Evolutionary conservation across 2,797 vertebrate species (phyloP), one percentile per base, ranked within the genome.

Genomic region (Coendou prehensilis): DNA sequence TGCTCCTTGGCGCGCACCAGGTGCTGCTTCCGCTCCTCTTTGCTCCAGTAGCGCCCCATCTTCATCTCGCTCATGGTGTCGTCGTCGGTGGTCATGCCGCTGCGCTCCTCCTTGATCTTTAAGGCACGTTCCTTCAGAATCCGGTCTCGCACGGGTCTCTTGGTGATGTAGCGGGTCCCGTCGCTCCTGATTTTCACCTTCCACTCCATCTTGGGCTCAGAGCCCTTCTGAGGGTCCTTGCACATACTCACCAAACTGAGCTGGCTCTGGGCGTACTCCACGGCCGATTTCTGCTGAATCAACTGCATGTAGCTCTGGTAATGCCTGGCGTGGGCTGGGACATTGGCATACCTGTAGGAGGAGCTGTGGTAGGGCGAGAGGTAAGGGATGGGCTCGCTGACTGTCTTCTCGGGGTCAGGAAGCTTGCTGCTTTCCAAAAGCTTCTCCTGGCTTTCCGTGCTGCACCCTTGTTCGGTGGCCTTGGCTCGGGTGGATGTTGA

Each of bases 281-380:
- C 99, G 0, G 99, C 99, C 0, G 99, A 99, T 59, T 99, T 99
- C 98, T 99, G 99, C 97, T 99, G 99, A 95, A 99, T 99, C 89
- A 99, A 98, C 87, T 99, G 99, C 99, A 99, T 99, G 96, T 99
- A 99, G 98, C 99, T 99, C 98, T 99, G 99, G 98, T 99, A 99
- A 98, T 99, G 99, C 84, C 99, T 99, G 28, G 99, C 99, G 18
- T 99, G 99, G 4, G 99, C 99, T 0, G 99, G 99, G 98, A 99
- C 99, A 98, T 99, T 99, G 71, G 98, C 98, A 0, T 99, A 99
- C 84, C 99, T 98, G 80, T 99, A 99, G 67, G 99, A 98, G 87
- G 99, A 99, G 95, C 99, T 99, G 96, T 99, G 99, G 87, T 99
- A 99, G 0, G 99, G 99, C n/a, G 99, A 99, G 89, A 99, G 99